Evolutionary conservation across 2,888 invertebrate species (phyloP).

Genomic region (Tenthredo livida): DNA sequence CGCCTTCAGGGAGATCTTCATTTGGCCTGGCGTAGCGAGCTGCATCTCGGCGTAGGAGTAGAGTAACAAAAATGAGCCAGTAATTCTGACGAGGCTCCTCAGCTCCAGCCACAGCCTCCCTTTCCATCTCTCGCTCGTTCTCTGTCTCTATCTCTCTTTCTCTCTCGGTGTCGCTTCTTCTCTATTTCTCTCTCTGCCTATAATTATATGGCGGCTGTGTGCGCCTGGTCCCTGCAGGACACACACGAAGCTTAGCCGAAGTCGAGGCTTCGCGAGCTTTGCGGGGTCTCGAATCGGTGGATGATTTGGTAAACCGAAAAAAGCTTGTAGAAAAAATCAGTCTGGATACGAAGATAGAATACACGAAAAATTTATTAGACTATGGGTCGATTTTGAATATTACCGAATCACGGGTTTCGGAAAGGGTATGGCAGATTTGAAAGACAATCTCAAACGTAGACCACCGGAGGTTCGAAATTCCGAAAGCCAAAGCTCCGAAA

Average conservation of each 20-base stretch:
- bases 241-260: slow-evolving; percentile 52
- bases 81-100: slow-evolving; percentile 51
- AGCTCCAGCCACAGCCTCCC: neutral
- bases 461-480: too few species aligned
- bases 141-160: neutral
- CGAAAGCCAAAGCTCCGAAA: too few species aligned
- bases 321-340: neutral
- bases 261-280: slow-evolving; percentile 7
- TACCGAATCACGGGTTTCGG: neutral
- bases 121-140: neutral
- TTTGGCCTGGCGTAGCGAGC: slow-evolving; percentile 42
- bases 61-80: slow-evolving; percentile 53
- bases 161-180: neutral
- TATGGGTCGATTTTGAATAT: neutral
- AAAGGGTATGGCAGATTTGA: too few species aligned
- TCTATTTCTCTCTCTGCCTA: slow-evolving; percentile 13
- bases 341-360: neutral
- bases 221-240: slow-evolving; percentile 42
- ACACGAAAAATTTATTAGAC: neutral
- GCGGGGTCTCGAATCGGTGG: neutral
- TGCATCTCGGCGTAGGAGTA: slow-evolving; percentile 39
- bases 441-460: too few species aligned
- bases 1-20: slow-evolving; percentile 51
- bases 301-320: neutral
- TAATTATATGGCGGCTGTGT: slow-evolving; percentile 50